phyloP scores from a whole-genome alignment of 1,140 invertebrate species.

The Ephestia elutella region DNA sequence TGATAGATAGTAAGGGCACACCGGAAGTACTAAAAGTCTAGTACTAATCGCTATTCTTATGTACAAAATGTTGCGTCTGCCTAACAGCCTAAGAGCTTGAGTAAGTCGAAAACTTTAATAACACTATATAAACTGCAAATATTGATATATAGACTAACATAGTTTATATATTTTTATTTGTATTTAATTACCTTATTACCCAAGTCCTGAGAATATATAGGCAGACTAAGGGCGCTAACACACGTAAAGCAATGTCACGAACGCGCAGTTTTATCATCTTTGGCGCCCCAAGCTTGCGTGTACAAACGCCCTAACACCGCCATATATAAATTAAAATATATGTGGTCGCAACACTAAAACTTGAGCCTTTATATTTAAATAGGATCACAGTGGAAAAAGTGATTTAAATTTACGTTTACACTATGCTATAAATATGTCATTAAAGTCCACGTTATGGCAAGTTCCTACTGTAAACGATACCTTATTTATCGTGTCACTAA shows the following conservation, averaged over 20 bases:
- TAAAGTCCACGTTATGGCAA: conserved; percentile 68
- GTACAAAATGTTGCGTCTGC: conserved; percentile 46
- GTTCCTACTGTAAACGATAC: conserved; percentile 63
- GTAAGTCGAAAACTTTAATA: background rate
- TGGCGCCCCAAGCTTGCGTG: background rate
- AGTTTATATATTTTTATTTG: conserved; percentile 2
- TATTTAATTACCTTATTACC: background rate
- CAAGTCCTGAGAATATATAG: conserved; percentile 7
- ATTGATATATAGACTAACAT: conserved; percentile 2
- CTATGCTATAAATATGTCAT: conserved; percentile 60
- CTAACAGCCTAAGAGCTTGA: conserved; percentile 10
- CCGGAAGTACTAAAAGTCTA: conserved; percentile 60
- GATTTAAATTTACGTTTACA: conserved; percentile 65
- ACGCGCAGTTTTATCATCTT: background rate
- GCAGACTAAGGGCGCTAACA: conserved; percentile 2
- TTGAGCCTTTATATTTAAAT: conserved; percentile 69
- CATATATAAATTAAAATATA: conserved; percentile 39
- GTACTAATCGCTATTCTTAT: conserved; percentile 62
- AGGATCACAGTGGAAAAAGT: conserved; percentile 74
- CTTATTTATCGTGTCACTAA: conserved; percentile 52
- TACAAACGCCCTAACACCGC: conserved; percentile 14
- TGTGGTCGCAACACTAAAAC: conserved; percentile 57
- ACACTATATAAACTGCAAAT: conserved; percentile 2
- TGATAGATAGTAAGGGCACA: conserved; percentile 65
- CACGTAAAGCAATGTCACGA: background rate